Base-by-base conservation (phyloP, 1,140 invertebrate genomes). In the Cephus cinctus region DNA sequence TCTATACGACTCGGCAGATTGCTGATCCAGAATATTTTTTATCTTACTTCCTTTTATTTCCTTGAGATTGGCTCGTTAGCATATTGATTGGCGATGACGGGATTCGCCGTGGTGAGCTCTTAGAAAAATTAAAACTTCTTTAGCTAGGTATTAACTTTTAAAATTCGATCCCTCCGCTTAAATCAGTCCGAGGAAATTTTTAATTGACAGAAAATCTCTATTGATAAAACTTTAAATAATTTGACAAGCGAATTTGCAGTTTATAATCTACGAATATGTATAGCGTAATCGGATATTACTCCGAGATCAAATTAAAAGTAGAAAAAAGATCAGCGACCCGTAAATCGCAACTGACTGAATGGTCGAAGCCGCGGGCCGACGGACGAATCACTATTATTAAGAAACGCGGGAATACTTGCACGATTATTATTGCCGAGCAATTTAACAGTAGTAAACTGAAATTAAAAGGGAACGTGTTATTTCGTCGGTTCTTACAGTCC, bases 31-130 rank as follows among this genome's bases (percentile, higher is more conserved):
- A n/a, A n/a, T n/a, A n/a, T n/a, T n/a, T n/a, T n/a, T n/a, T n/a
- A n/a, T n/a, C n/a, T n/a, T n/a, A n/a, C n/a, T n/a, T n/a, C n/a
- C n/a, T n/a, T n/a, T n/a, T 49, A 40, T 54, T 50, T 53, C 34
- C 43, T 53, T 43, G 53, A 57, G 63, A 65, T 67, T 61, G 8
- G 57, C 70, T 73, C 66, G 68, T 74, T 75, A 72, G 64, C 68
- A 74, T 74, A 74, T 74, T 74, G 70, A 73, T 75, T 74, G 71
- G 65, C 63, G 68, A 72, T 75, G 71, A 75, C 71, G 70, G 62
- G 59, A 69, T 59, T 32, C 58, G 56, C 57, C 23, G 50, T 50
- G 55, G 53, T 62, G 52, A 56, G 46, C 54, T 43, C 48, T 43
- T 22, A 30, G n/a, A n/a, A n/a, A n/a, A n/a, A n/a, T n/a, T n/a